phyloP scores from a whole-genome alignment of 1,140 invertebrate genomes.

The Holotrichia oblita region DNA sequence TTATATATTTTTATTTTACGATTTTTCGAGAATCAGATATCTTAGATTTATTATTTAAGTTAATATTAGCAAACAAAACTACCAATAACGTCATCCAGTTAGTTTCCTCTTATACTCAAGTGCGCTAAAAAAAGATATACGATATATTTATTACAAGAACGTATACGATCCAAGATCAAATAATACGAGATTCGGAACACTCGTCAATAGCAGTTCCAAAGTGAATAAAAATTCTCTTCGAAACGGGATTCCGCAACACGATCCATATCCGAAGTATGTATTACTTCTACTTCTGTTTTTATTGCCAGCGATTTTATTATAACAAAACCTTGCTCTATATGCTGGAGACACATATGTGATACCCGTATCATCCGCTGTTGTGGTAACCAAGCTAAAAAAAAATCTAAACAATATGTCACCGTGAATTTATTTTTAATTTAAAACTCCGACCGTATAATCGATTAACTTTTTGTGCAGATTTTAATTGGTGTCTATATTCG shows the following conservation, averaged over 20 bases:
- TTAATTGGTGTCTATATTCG: not conserved
- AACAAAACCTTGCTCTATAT: not conserved
- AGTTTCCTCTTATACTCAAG: too few relatives aligned
- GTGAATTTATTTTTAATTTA: conserved; percentile 19
- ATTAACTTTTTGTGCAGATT: not conserved
- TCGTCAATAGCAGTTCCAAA: not conserved
- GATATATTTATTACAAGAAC: not conserved
- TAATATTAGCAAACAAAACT: too few relatives aligned
- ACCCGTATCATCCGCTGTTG: not conserved
- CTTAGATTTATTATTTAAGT: too few relatives aligned
- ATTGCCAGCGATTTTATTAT: not conserved
- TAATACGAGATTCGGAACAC: not conserved
- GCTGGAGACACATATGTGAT: not conserved
- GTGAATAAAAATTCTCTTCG: not conserved
- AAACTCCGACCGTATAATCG: not conserved
- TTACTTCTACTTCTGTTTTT: not conserved
- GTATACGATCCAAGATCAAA: not conserved
- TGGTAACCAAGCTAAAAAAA: not conserved
- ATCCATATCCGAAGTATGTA: not conserved
- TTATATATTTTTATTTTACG: too few relatives aligned
- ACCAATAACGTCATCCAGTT: too few relatives aligned
- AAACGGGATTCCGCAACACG: not conserved
- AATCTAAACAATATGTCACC: not conserved
- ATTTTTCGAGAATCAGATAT: too few relatives aligned
- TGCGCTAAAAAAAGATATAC: too few relatives aligned